Conservation (phyloP, 2,113 vertebrate species). For the Odontesthes bonariensis region DNA sequence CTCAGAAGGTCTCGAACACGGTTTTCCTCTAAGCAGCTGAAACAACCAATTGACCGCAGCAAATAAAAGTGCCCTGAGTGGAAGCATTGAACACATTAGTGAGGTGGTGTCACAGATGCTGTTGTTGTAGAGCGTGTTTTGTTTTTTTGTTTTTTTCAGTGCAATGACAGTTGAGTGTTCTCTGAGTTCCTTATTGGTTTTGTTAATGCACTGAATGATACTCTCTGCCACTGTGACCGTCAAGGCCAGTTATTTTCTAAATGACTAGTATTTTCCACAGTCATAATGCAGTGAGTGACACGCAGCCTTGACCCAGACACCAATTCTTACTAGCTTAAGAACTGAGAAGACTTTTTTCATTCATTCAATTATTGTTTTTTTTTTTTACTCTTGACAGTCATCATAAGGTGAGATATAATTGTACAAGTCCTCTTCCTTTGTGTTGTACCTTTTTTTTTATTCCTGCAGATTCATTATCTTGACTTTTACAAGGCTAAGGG, state of each 20-base stretch:
- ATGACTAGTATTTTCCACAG: conserved; percentile 34
- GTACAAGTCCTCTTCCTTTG: conserved; percentile 38
- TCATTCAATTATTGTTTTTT: neutral
- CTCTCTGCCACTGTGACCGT: conserved; percentile 30
- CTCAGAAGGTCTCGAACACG: conserved; percentile 52
- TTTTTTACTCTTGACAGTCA: conserved; percentile 22
- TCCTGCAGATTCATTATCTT: conserved; percentile 56
- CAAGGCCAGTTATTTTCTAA: conserved; percentile 27
- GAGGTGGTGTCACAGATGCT: conserved; percentile 57
- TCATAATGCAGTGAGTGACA: conserved; percentile 23
- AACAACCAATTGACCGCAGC: conserved; percentile 64
- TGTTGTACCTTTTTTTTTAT: conserved; percentile 49
- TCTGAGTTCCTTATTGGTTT: conserved; percentile 49
- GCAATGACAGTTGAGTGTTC: conserved; percentile 39
- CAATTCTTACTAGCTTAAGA: conserved; percentile 52
- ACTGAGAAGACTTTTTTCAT: neutral
- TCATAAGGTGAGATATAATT: conserved; percentile 30
- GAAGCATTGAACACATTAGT: conserved; percentile 49
- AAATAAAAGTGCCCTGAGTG: conserved; percentile 65
- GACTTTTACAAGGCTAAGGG: conserved; percentile 55
- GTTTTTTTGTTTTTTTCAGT: conserved; percentile 11
- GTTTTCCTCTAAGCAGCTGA: conserved; percentile 66
- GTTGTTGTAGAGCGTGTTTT: conserved; percentile 37
- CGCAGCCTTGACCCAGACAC: conserved; percentile 33
- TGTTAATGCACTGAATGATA: conserved; percentile 53